Base-by-base conservation (phyloP, 2,888 invertebrate species). In the Apoderus coryli region DNA sequence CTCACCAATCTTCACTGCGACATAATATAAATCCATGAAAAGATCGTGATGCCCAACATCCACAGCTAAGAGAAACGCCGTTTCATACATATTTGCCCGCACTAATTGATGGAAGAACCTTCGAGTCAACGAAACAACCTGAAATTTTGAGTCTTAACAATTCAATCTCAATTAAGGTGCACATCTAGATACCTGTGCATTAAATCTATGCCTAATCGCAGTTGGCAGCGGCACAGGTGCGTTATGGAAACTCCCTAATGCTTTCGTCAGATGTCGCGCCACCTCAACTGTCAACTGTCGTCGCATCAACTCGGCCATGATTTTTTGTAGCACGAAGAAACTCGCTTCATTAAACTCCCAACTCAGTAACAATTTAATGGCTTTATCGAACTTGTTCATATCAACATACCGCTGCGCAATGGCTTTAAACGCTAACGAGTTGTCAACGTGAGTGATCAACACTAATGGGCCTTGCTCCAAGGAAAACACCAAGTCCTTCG, bases 81-180 rank as follows among this genome's bases (percentile, higher is more conserved):
- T 86, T 53, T 79, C 80, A 50, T 76, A 68, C 45, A 76, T 65
- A 30, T 74, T 69, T 41, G 76, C 71, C 37, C 82, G 73, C 10
- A 90, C 63, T 27, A 90, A 57, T 49, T 81, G 81, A 52, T 89
- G 85, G 52, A 86, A 89, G 61, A 85, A 88, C 44, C 84, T 66
- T 43, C 90, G 64, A 0, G 89, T 88, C 22, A 92, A 63, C 52
- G 84, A 79, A 44, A 77, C 72, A 5, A 89, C 69, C 52, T 80
- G 69, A 28, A 46, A 41, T 25, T 29, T 32, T 29, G n/a, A n/a
- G n/a, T n/a, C n/a, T n/a, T n/a, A n/a, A n/a, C n/a, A n/a, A n/a
- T n/a, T n/a, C n/a, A 27, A 24, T 10, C 24, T 24, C 10, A 7
- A n/a, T 6, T 10, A 10, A 24, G 10, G 5, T 10, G 6, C n/a